Evolutionary conservation across 2,888 invertebrate genomes (phyloP), one percentile per base, ranked within the genome.

Genomic region (Pseudanteris insignis): DNA sequence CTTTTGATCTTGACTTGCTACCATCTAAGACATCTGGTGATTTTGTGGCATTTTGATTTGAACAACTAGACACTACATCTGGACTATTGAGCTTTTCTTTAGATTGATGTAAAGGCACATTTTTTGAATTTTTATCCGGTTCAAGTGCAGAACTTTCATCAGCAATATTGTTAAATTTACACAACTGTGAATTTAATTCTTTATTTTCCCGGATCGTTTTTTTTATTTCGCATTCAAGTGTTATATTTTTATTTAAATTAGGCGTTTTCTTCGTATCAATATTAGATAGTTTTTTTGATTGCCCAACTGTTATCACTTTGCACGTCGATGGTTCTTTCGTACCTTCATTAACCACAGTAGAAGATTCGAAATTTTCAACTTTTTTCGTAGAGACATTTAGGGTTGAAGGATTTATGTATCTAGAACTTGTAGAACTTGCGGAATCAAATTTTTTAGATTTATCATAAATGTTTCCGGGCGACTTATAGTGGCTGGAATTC

Each of bases 51-150:
- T 66, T 72, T 8, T 72, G 68, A 51, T 68, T 72, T 0, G 86
- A 86, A 72, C 89, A 89, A 70, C 89, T 89, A 0, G 88, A 88
- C 2, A 89, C 89, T 18, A 90, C 77, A 72, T 90, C 89, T 0
- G 89, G 89, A 74, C 88, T 89, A 69, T 89, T 89, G 24, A 40
- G 76, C 69, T 67, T 72, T 44, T 72, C 70, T 64, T 70, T 50
- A n/a, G 32, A 10, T 48, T 41, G 57, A 11, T 33, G 73, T 59
- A 69, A 69, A 70, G 72, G 71, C 71, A 70, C 71, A 65, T 65
- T 71, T 53, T 63, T 67, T 41, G 15, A 4, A 14, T 55, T 55
- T 18, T 18, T 18, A 3, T 18, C 18, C 6, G 18, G 6, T 18
- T 18, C 18, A 4, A 18, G 6, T 1, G 38, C 64, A 12, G 72